A percentile compares a stretch with the other conserved stretches of the same genome.
Conservation (phyloP, 2,113 vertebrate species). For the Centropristis striata region DNA sequence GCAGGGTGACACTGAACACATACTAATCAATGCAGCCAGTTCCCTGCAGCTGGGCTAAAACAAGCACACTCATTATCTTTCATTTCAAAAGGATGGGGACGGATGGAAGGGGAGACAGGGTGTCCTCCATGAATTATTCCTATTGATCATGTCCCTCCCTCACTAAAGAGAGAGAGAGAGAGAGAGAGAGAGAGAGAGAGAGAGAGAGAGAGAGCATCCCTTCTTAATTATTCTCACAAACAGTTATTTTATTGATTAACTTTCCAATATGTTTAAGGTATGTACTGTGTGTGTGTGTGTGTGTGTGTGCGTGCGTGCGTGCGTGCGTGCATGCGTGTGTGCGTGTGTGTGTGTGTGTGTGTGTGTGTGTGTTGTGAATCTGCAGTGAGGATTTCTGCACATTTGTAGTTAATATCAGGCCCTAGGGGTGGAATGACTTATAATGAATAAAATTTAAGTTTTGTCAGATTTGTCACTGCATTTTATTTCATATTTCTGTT, state of each 20-base stretch:
- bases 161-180: slow-evolving; percentile 26
- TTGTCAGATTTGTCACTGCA: too few species aligned
- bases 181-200: slow-evolving; percentile 36
- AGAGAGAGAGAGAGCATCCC: slow-evolving; percentile 30
- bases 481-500: background rate
- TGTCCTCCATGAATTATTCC: slow-evolving; percentile 79
- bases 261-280: background rate
- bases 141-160: slow-evolving; percentile 65
- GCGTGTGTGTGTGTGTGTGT: too few species aligned
- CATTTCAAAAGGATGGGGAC: slow-evolving; percentile 74
- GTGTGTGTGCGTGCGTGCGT: too few species aligned
- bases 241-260: slow-evolving; percentile 34
- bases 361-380: background rate
- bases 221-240: slow-evolving; percentile 35
- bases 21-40: slow-evolving; percentile 72
- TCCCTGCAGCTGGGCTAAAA: slow-evolving; percentile 75
- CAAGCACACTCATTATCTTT: slow-evolving; percentile 77
- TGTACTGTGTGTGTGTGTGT: too few species aligned
- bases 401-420: background rate
- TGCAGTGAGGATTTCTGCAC: background rate
- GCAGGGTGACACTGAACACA: slow-evolving; percentile 67
- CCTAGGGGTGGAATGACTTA: background rate
- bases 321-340: too few species aligned
- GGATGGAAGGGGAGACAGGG: slow-evolving; percentile 52
- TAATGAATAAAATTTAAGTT: background rate